These are phyloP conservation scores for Psammodynastes pulverulentus DNA, from an alignment of 2,113 vertebrate species.

Conservation along the genomic window DNA sequence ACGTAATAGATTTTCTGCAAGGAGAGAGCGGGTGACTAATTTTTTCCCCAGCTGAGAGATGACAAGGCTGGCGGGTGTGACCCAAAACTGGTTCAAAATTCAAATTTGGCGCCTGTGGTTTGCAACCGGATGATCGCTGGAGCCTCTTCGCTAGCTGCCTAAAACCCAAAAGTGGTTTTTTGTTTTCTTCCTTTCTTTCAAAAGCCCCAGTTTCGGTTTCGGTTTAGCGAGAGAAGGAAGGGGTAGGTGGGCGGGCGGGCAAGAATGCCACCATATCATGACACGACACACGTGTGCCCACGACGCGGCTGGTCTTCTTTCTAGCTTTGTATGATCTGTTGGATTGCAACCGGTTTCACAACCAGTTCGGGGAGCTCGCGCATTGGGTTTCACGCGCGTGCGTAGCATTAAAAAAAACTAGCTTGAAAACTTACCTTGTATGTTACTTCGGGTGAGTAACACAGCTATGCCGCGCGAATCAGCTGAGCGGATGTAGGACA, in stretches of 20 bases:
- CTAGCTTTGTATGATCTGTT: neutral
- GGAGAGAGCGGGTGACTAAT: neutral
- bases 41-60: neutral
- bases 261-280: neutral
- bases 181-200: no score
- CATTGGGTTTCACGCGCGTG: no score
- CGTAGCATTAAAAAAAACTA: no score
- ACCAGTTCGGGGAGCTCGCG: no score
- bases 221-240: neutral
- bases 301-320: neutral
- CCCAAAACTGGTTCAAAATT: neutral
- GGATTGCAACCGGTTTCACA: no score
- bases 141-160: neutral
- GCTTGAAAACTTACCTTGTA: no score
- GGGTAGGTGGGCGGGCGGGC: no score
- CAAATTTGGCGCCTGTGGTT: neutral
- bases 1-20: neutral
- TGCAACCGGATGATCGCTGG: neutral
- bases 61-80: neutral
- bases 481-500: no score
- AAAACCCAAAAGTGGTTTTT: neutral
- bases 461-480: no score
- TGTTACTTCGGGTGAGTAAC: no score
- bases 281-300: no score
- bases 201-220: no score